Conservation (phyloP, 37 sponge, comb jelly and placozoan genomes). For the Ephydatia muelleri region DNA sequence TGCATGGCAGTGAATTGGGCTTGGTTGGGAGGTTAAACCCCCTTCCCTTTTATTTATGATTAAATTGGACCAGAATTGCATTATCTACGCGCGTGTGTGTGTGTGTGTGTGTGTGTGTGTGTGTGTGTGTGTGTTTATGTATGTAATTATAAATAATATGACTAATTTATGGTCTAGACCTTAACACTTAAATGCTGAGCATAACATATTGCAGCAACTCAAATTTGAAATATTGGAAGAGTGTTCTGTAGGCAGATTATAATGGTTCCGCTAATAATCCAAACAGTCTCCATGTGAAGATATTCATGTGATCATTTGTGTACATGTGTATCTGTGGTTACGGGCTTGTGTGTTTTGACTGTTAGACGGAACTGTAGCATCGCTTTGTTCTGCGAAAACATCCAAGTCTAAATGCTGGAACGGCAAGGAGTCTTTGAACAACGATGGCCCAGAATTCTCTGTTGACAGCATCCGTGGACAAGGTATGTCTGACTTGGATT, state of each 20-base stretch:
- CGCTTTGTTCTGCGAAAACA: neutral
- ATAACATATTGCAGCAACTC: too few species aligned
- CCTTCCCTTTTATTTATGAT: neutral
- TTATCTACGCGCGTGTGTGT: neutral
- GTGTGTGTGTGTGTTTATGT: too few species aligned
- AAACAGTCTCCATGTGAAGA: neutral
- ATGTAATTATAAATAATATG: neutral
- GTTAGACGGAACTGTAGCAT: neutral
- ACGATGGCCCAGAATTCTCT: neutral
- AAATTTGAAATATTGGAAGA: too few species aligned
- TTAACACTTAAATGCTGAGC: too few species aligned
- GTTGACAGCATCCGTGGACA: neutral
- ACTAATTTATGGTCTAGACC: too few species aligned
- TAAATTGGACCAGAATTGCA: neutral
- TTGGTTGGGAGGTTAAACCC: neutral
- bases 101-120: constrained; percentile 13
- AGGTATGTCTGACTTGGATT: too few species aligned
- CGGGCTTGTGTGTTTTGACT: neutral
- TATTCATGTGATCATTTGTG: neutral
- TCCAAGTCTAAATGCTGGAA: neutral
- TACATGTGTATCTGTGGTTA: neutral
- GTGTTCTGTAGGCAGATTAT: neutral
- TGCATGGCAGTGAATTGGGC: neutral
- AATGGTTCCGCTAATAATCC: neutral
- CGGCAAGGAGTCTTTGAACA: neutral